A percentile compares a stretch with the other conserved stretches of the same genome.
These are phyloP conservation scores for Troglohyphantes excavatus DNA, from an alignment of 2,888 invertebrate species.

Conservation along the genomic window DNA sequence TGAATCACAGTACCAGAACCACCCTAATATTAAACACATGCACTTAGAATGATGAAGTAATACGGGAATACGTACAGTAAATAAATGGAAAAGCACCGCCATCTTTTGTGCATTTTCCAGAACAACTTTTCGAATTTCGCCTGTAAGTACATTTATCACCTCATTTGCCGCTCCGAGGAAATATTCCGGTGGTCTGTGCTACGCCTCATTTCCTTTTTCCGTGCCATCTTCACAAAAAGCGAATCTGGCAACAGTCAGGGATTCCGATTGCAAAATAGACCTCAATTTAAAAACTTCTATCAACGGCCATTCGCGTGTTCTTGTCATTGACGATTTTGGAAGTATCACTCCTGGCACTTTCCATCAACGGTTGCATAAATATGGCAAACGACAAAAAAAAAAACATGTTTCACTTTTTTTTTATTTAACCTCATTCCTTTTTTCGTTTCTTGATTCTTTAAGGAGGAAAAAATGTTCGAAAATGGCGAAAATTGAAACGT, in stretches of 20 bases:
- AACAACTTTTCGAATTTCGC: conserved; percentile 4
- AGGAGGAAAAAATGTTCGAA: background rate
- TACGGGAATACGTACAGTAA: background rate
- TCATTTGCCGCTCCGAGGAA: conserved; percentile 19
- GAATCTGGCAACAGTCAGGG: conserved; percentile 15
- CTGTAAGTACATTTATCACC: conserved; percentile 34
- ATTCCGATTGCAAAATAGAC: conserved; percentile 43
- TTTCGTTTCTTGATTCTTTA: no score
- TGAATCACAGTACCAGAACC: no score
- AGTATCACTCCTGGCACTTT: conserved; percentile 60
- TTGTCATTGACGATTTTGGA: conserved; percentile 46
- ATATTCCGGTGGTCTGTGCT: background rate
- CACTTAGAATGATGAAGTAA: background rate
- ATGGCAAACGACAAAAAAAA: conserved; percentile 31
- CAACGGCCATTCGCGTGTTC: conserved; percentile 34
- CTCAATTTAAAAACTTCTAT: conserved; percentile 59
- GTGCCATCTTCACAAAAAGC: background rate
- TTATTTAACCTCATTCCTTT: background rate
- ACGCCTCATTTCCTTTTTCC: conserved; percentile 5
- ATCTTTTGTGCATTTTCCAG: background rate
- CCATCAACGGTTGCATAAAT: conserved; percentile 57
- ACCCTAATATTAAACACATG: no score
- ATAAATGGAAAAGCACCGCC: background rate
- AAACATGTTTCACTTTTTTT: background rate
- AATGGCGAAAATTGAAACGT: background rate